Evolutionary conservation across 1,140 invertebrate species (phyloP), one percentile per base, ranked within the genome.

Genomic region (Aculops lycopersici): DNA sequence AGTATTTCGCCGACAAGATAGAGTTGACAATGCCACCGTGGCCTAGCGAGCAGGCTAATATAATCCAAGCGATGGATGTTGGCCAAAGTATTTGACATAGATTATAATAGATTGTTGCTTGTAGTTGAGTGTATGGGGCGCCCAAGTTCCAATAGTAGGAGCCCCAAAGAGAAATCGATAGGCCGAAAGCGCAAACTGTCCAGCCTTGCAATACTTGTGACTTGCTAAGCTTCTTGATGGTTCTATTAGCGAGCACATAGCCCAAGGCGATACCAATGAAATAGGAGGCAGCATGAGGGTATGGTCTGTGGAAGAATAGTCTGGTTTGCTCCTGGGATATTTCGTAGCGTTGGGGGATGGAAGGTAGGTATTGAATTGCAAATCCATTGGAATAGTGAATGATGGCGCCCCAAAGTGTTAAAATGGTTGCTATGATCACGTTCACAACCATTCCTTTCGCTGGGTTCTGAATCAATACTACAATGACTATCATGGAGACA

Each of bases 221-320:
- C 8, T n/a, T 31, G 24, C n/a, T 31, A 8, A 31, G 8, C 24
- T 31, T 31, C n/a, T 31, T 31, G 8, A 31, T 31, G 8, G 24
- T 8, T 31, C n/a, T n/a, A 31, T 31, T 31, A 8, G 24, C 8
- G 24, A 31, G 24, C 24, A 31, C 24, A 42, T 43, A 37, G 36
- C 42, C 42, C 12, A 43, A 37, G 17, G 24, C 3, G 15, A 43
- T 35, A 16, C 42, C 42, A 2, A 43, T 18, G 18, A 43, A 43
- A 37, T 41, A 43, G 5, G 36, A 42, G 17, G 21, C 21, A 5
- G 40, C 42, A 24, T 43, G 42, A 4, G 42, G 41, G 21, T 17
- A 42, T 17, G 42, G 42, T 35, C 35, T 24, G 18, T 20, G 39
- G 16, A 18, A 43, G 14, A 44, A 41, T 4, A 43, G 12, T 13